Evolutionary conservation across 2,888 invertebrate genomes (phyloP), one percentile per base, ranked within the genome.

Genomic region (Drosophila nr. medialis): DNA sequence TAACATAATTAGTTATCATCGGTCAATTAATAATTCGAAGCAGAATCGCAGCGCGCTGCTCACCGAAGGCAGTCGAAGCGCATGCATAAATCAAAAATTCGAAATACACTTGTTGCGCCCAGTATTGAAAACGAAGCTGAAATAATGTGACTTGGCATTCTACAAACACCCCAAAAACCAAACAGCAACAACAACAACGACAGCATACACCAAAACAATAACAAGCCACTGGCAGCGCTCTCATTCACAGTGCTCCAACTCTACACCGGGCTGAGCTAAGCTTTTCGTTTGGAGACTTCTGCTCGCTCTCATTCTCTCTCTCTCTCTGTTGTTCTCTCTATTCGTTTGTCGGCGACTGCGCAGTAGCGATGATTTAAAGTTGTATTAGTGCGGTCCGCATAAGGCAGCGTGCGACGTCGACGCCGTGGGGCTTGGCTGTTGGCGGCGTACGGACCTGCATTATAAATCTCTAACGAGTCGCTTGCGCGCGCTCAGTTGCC

Each of bases 1-100:
- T 86, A 86, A 85, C 86, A 89, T 89, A 86, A 89, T 86, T 86
- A 86, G 83, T 81, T 89, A 81, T 86, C 85, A 86, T 89, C 87
- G 86, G 86, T 89, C 89, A 86, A 86, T 86, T 86, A 89, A 76
- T 86, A 89, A 86, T 86, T 71, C 80, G 67, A 64, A 66, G 72
- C 77, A 66, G 77, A 75, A 68, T 55, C 70, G 66, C 64, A 62
- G 72, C 60, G 58, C 38, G 7, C 58, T 40, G 49, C 56, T 36
- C 27, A 38, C 32, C 56, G 55, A 56, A 54, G 66, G 51, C 42
- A 72, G 54, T 27, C 61, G 65, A 69, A 62, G 73, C 89, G 81
- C 85, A 81, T 83, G 81, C 85, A 87, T 86, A 89, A 86, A 86
- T 89, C 86, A 87, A 81, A 83, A 75, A 77, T 24, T 70, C 74